Conservation (phyloP, 2,888 invertebrate genomes). For the Bombylius discolor region DNA sequence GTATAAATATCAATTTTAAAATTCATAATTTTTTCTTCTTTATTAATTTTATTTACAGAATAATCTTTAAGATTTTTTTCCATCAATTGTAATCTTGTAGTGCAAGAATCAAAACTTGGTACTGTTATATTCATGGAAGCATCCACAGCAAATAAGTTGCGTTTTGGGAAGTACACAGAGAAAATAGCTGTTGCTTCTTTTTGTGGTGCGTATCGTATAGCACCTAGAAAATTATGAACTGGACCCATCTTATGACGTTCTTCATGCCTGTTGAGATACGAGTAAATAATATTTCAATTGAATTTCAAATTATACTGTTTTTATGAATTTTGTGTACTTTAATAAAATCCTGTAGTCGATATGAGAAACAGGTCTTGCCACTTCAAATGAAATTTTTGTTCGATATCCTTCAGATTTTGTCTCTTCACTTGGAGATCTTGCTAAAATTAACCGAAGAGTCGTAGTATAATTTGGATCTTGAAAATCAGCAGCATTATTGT, state of each 20-base stretch:
- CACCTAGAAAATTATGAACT: constrained; percentile 40
- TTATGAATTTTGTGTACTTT: constrained; percentile 23
- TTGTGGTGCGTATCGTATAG: constrained; percentile 45
- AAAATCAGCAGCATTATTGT: constrained; percentile 51
- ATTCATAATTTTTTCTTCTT: not conserved
- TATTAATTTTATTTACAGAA: constrained; percentile 41
- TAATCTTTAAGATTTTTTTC: constrained; percentile 57
- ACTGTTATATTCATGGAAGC: constrained; percentile 59
- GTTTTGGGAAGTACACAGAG: constrained; percentile 51
- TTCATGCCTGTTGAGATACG: constrained; percentile 27
- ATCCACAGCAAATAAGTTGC: constrained; percentile 52
- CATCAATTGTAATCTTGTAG: constrained; percentile 48
- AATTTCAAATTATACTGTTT: not conserved
- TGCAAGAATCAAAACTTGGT: constrained; percentile 59
- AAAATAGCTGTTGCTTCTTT: constrained; percentile 46
- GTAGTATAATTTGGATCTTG: constrained; percentile 47
- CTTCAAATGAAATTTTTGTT: constrained; percentile 46
- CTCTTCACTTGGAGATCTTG: constrained; percentile 47
- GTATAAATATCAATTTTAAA: not conserved
- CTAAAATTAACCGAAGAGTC: constrained; percentile 44
- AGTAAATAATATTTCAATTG: not conserved
- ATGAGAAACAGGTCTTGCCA: constrained; percentile 52
- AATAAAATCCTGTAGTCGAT: constrained; percentile 50
- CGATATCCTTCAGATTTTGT: constrained; percentile 38
- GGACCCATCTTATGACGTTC: constrained; percentile 38